phyloP scores from a whole-genome alignment of 2,888 invertebrate genomes.

The Graphium colonna region DNA sequence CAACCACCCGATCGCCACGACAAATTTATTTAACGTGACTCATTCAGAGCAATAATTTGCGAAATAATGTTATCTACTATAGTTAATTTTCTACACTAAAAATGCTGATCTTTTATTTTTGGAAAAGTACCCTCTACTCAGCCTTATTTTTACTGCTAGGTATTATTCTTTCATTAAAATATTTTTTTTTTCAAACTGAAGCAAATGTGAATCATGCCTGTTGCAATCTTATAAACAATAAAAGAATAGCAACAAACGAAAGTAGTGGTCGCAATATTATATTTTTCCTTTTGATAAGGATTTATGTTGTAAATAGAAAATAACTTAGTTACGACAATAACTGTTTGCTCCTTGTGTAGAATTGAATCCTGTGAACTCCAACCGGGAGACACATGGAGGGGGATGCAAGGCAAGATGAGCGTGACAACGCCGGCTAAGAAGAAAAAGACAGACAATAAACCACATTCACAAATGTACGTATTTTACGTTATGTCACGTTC shows the following conservation, averaged over 20 bases:
- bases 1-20: conserved; percentile 31
- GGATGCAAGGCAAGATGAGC: conserved; percentile 93
- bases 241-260: conserved; percentile 31
- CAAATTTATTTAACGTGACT: conserved; percentile 44
- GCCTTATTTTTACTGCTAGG: neutral
- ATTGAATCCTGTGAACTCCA: conserved; percentile 94
- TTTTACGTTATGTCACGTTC: conserved; percentile 55
- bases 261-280: too few relatives aligned
- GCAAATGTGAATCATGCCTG: too few relatives aligned
- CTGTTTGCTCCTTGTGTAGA: conserved; percentile 83
- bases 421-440: conserved; percentile 84
- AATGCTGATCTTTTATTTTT: neutral
- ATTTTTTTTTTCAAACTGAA: too few relatives aligned
- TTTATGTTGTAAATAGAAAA: conserved; percentile 5
- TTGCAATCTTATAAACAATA: too few relatives aligned
- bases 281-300: too few relatives aligned
- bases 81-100: neutral
- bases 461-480: conserved; percentile 83
- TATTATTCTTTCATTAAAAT: too few relatives aligned
- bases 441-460: conserved; percentile 85
- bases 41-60: conserved; percentile 36
- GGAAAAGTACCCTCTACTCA: neutral
- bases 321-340: conserved; percentile 43
- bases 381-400: conserved; percentile 84
- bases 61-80: conserved; percentile 26